Evolutionary conservation across 2,888 invertebrate genomes (phyloP).

Genomic region (Ennomos erosarius): DNA sequence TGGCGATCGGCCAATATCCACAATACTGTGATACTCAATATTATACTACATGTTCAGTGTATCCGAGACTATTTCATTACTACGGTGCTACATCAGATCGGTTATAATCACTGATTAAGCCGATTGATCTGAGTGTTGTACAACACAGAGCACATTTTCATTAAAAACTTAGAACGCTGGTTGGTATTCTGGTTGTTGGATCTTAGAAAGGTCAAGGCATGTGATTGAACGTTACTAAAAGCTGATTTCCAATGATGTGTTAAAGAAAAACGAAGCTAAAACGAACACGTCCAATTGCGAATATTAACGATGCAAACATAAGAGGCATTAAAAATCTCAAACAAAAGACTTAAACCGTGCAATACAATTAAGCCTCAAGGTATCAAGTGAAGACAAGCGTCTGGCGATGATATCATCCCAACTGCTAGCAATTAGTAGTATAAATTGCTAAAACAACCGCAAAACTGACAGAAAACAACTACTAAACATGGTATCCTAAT

Average conservation of each 20-base stretch:
- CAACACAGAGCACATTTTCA: not conserved
- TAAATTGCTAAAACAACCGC: constrained; percentile 50
- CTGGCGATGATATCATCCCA: constrained; percentile 51
- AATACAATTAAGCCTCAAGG: constrained; percentile 31
- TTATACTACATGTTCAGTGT: constrained; percentile 58
- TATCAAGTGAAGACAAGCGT: constrained; percentile 12
- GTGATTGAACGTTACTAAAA: too few species aligned
- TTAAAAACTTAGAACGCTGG: too few species aligned
- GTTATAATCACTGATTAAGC: constrained; percentile 27
- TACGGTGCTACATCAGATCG: constrained; percentile 39
- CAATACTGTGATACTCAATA: constrained; percentile 22
- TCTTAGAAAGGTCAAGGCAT: too few species aligned
- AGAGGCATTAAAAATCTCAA: constrained; percentile 9
- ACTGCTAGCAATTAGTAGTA: constrained; percentile 47
- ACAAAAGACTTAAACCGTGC: constrained; percentile 33
- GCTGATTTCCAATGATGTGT: not conserved
- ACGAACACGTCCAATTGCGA: not conserved
- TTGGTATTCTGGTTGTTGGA: too few species aligned
- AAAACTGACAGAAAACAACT: constrained; percentile 49
- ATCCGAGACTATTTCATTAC: constrained; percentile 57
- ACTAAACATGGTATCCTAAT: constrained; percentile 57
- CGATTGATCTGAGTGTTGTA: constrained; percentile 3
- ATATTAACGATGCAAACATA: constrained; percentile 11
- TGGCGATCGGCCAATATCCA: constrained; percentile 57
- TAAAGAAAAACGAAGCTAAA: not conserved